Base-by-base conservation (phyloP, 1,140 invertebrate species). In the Samia ricini region DNA sequence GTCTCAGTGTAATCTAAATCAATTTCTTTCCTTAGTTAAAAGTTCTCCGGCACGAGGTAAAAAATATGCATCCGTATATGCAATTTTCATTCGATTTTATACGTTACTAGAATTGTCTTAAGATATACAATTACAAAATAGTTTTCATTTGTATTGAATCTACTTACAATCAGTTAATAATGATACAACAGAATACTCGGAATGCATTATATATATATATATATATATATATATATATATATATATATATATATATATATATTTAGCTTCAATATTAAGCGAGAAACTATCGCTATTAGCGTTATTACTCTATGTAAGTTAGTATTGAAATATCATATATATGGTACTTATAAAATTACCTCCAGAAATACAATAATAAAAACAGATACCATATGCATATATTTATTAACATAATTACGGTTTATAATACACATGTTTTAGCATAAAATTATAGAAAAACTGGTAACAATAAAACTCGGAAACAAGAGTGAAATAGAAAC, bases 401-500 rank as follows among this genome's bases (percentile, higher is more conserved):
- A 42, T 42, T 42, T 42, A 7, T 42, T 42, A 42, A 42, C 7
- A 42, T 42, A 42, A 42, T 42, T 42, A 42, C 33, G 33, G 8
- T 21, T 52, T 23, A 24, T 55, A 22, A 55, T 24, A 55, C 24
- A 24, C 20, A 24, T 55, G 20, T 24, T 55, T 55, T 55, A 24
- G 22, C 12, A 23, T 1, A 55, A 55, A 4, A 23, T 24, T 24
- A 55, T 24, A 55, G 2, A 10, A 12, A 24, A 55, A 55, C 24
- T 22, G 22, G 22, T 10, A 55, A 55, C 24, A n/a, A n/a, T 55
- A 55, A 55, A 10, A 55, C 20, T 21, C 52, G 52, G 52, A 55
- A 55, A 55, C 21, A 55, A 24, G 24, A 23, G 21, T 24, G 2
- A n/a, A 55, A 55, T 55, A 22, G 24, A 55, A 55, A 55, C 15